Conservation (phyloP, 2,888 invertebrate species). For the Congeria kusceri region DNA sequence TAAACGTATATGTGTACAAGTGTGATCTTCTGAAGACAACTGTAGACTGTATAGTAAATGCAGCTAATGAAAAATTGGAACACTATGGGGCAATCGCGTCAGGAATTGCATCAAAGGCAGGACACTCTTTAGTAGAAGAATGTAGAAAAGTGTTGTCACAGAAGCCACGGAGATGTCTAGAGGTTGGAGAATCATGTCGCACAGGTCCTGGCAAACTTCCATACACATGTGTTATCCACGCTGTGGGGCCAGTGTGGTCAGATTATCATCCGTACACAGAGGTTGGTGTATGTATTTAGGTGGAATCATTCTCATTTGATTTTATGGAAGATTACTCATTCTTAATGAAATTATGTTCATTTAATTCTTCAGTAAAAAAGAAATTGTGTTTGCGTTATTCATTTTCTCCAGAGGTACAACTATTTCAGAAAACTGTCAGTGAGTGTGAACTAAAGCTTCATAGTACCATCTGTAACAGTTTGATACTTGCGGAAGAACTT, state of each 20-base stretch:
- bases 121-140: constrained; percentile 25
- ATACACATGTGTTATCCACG: constrained; percentile 52
- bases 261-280: constrained; percentile 19
- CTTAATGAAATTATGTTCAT: no score
- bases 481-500: not conserved
- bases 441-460: constrained; percentile 20
- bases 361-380: no score
- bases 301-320: no score
- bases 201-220: constrained; percentile 41
- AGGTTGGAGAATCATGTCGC: constrained; percentile 20
- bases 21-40: constrained; percentile 5
- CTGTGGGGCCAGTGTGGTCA: constrained; percentile 49
- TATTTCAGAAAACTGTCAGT: no score
- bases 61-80: constrained; percentile 45
- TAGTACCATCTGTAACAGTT: not conserved
- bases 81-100: constrained; percentile 54
- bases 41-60: constrained; percentile 62
- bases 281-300: no score
- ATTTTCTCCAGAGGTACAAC: no score
- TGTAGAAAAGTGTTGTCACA: constrained; percentile 17
- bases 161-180: constrained; percentile 14
- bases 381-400: no score
- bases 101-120: constrained; percentile 46
- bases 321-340: no score
- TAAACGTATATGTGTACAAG: constrained; percentile 10